Evolutionary conservation across 1,140 invertebrate genomes (phyloP).

Genomic region (Venustaconcha ellipsiformis): DNA sequence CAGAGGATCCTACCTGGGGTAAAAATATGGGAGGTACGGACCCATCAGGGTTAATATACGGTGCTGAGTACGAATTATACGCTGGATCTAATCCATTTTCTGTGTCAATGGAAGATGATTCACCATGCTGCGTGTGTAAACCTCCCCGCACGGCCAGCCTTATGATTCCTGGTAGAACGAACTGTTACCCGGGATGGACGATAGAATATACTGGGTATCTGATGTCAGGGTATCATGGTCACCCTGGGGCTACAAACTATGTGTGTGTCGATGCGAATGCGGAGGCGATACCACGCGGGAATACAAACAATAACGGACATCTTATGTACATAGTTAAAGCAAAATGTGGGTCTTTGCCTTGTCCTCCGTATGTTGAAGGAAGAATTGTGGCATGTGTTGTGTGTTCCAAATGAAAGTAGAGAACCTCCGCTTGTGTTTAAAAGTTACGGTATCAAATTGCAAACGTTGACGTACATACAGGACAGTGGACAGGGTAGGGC

Average conservation of each 20-base stretch:
- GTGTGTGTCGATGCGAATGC: conserved; percentile 38
- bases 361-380: conserved; percentile 35
- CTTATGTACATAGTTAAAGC: conserved; percentile 39
- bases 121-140: conserved; percentile 33
- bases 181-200: conserved; percentile 33
- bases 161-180: conserved; percentile 31
- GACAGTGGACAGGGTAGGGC: no score
- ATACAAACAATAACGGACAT: conserved; percentile 17
- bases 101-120: conserved; percentile 15
- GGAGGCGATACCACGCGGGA: conserved; percentile 15
- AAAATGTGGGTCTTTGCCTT: conserved; percentile 35
- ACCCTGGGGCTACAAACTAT: conserved; percentile 18
- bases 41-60: conserved; percentile 8
- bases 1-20: conserved; percentile 10
- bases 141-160: conserved; percentile 11
- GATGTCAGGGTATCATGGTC: conserved; percentile 21
- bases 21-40: conserved; percentile 1
- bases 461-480: no score
- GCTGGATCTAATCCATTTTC: background rate
- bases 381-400: conserved; percentile 46
- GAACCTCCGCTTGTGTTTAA: no score
- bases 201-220: conserved; percentile 37
- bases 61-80: conserved; percentile 24
- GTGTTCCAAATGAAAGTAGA: conserved; percentile 33
- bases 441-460: no score